phyloP scores from a whole-genome alignment of 2,113 vertebrate species.

The Nerophis lumbriciformis region DNA sequence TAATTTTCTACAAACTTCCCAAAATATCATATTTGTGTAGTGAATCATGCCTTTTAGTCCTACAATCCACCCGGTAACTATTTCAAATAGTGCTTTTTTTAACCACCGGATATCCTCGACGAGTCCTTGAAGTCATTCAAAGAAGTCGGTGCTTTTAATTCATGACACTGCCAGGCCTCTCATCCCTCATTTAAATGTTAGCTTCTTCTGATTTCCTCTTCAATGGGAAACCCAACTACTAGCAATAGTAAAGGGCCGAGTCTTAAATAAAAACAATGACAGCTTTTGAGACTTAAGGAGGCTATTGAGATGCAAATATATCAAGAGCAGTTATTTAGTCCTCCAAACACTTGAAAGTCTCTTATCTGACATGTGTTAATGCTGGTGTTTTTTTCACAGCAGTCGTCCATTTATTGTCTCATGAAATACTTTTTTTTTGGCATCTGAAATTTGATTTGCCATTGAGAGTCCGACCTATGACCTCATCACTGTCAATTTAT shows the following conservation, averaged over 20 bases:
- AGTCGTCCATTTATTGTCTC: constrained; percentile 53
- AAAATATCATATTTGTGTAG: too few species aligned
- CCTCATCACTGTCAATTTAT: constrained; percentile 25
- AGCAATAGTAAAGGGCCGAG: constrained; percentile 56
- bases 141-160: constrained; percentile 52
- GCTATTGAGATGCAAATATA: constrained; percentile 77
- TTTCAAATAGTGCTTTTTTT: too few species aligned
- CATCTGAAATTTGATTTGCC: constrained; percentile 34
- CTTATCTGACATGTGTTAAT: constrained; percentile 76
- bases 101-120: neutral
- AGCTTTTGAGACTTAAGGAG: constrained; percentile 74
- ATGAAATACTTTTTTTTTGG: constrained; percentile 27
- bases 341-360: constrained; percentile 75
- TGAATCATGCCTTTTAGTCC: too few species aligned
- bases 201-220: constrained; percentile 71
- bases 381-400: constrained; percentile 72
- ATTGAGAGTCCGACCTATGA: constrained; percentile 30
- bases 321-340: constrained; percentile 74
- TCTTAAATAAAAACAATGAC: constrained; percentile 76
- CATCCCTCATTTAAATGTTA: constrained; percentile 66
- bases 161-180: constrained; percentile 53
- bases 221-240: constrained; percentile 70
- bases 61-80: too few species aligned
- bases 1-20: too few species aligned
- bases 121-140: constrained; percentile 47